phyloP scores from a whole-genome alignment of 2,888 invertebrate genomes.

The Epirrita christyi region DNA sequence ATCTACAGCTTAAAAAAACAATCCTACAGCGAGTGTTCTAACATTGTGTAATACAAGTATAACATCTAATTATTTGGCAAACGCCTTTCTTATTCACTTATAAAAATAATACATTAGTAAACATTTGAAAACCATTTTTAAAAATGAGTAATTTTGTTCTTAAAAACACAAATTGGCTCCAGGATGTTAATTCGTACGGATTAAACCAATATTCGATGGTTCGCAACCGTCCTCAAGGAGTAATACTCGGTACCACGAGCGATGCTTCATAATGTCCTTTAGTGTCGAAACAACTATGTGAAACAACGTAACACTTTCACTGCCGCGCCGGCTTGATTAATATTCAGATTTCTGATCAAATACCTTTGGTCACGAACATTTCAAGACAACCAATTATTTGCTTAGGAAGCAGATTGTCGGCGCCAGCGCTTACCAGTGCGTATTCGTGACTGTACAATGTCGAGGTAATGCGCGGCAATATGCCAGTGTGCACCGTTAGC shows the following conservation, averaged over 20 bases:
- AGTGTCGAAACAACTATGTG: too few species aligned
- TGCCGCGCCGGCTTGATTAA: background rate
- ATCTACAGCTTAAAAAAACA: constrained; percentile 54
- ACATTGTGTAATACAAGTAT: constrained; percentile 39
- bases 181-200: background rate
- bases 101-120: background rate
- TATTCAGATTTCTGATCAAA: background rate
- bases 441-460: background rate
- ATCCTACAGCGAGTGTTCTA: constrained; percentile 47
- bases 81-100: constrained; percentile 26
- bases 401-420: background rate
- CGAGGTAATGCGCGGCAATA: too few species aligned
- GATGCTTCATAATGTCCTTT: background rate
- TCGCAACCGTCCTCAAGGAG: too few species aligned
- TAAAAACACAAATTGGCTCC: background rate
- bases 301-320: background rate
- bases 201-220: background rate
- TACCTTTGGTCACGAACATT: constrained; percentile 9
- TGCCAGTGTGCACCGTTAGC: too few species aligned
- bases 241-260: background rate
- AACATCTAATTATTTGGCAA: constrained; percentile 48
- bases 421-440: background rate
- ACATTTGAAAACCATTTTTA: too few species aligned
- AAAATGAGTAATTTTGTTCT: constrained; percentile 1
- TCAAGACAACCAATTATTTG: background rate